A percentile compares a stretch with the other conserved stretches of the same genome.
Evolutionary conservation across 2,888 invertebrate species (phyloP).

Genomic region (Hydropsyche betteni): DNA sequence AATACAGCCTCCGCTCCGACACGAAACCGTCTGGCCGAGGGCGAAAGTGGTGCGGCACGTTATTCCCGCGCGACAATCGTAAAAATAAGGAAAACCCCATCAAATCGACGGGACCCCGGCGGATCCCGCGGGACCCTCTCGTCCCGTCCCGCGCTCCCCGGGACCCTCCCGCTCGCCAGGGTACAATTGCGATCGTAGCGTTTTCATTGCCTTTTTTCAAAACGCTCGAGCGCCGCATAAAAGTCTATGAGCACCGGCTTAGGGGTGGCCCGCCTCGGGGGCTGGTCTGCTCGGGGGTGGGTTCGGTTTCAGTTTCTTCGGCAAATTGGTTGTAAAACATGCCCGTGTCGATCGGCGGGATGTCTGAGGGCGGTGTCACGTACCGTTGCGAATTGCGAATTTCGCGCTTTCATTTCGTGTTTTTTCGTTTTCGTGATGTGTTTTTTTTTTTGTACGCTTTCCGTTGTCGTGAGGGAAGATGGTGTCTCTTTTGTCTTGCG

Average conservation of each 20-base stretch:
- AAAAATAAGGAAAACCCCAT: conserved; percentile 42
- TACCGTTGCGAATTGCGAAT: conserved; percentile 26
- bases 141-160: neutral
- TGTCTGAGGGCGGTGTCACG: conserved; percentile 4
- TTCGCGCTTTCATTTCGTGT: conserved; percentile 1
- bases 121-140: neutral
- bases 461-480: no score
- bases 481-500: conserved; percentile 22
- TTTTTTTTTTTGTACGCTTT: no score
- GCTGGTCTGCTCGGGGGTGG: no score
- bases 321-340: conserved; percentile 41
- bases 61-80: conserved; percentile 40
- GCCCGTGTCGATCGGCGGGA: conserved; percentile 2
- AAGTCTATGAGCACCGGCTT: conserved; percentile 34
- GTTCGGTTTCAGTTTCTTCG: neutral
- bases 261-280: neutral
- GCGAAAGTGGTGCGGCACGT: conserved; percentile 7
- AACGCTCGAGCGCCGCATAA: conserved; percentile 36
- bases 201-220: conserved; percentile 41
- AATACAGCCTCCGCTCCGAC: neutral
- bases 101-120: conserved; percentile 35
- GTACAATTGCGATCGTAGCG: conserved; percentile 40
- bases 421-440: neutral
- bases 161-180: conserved; percentile 8
- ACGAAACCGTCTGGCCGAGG: no score